Evolutionary conservation across 2,797 vertebrate species (phyloP).

Genomic region (Arnoldichthys spilopterus): DNA sequence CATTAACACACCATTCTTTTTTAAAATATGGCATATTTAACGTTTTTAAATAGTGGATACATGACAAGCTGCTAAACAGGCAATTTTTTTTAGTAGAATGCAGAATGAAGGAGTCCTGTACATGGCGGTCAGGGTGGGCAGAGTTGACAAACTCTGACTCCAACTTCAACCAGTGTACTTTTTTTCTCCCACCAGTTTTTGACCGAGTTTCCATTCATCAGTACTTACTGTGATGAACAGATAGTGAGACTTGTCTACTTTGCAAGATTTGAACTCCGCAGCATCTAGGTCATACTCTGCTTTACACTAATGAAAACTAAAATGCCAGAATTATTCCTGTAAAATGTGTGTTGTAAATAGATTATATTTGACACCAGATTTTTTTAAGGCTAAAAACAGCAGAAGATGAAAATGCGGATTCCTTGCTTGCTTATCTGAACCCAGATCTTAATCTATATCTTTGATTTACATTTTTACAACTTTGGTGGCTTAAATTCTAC

Average conservation of each 20-base stretch:
- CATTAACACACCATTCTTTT: conserved; percentile 16
- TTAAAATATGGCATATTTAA: conserved; percentile 6
- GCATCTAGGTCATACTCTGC: not conserved
- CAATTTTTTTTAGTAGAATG: conserved; percentile 58
- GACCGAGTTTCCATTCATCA: not conserved
- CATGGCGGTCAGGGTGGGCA: not conserved
- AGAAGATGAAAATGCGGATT: not conserved
- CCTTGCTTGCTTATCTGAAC: not conserved
- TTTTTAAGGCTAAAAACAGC: too few species aligned
- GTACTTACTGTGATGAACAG: conserved; percentile 1
- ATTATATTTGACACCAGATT: too few species aligned
- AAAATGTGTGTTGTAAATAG: too few species aligned
- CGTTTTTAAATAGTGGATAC: conserved; percentile 6
- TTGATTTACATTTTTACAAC: conserved; percentile 5
- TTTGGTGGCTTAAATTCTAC: conserved; percentile 18
- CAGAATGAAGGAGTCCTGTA: conserved; percentile 52
- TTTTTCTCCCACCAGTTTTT: too few species aligned
- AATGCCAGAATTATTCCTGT: not conserved
- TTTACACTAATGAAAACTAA: not conserved
- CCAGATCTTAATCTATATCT: not conserved
- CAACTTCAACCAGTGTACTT: too few species aligned
- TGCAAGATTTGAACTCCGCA: conserved; percentile 44
- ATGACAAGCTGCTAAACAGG: conserved; percentile 53
- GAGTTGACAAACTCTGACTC: not conserved
- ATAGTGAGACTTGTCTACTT: conserved; percentile 42